Percentiles rank a stretch among this genome's conserved stretches.
phyloP scores from a whole-genome alignment of 2,797 vertebrate species.

The Sardinella longiceps region DNA sequence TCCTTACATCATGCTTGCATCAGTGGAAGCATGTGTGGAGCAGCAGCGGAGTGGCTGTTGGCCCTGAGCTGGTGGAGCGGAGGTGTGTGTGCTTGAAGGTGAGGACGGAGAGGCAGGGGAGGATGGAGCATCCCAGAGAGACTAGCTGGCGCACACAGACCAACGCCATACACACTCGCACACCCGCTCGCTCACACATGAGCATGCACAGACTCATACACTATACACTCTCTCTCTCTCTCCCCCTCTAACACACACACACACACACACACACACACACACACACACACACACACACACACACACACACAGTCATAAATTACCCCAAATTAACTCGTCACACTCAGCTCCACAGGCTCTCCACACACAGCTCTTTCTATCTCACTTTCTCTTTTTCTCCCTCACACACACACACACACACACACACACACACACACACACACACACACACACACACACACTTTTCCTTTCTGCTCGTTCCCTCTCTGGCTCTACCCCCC shows the following conservation, averaged over 20 bases:
- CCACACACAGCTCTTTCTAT: not conserved
- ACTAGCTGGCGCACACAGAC: constrained; percentile 66
- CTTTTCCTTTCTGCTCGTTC: constrained; percentile 57
- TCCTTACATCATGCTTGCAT: constrained; percentile 75
- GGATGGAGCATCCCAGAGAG: constrained; percentile 61
- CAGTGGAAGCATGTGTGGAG: constrained; percentile 60
- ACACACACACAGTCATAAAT: constrained; percentile 68
- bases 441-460: constrained; percentile 33
- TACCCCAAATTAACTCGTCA: constrained; percentile 76
- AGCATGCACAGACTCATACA: not conserved
- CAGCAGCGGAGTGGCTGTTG: constrained; percentile 16
- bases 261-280: not conserved
- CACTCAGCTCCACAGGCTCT: constrained; percentile 51
- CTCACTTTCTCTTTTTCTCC: not conserved
- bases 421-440: constrained; percentile 40
- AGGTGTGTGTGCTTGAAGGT: constrained; percentile 54
- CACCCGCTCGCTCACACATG: not conserved
- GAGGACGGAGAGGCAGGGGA: constrained; percentile 60
- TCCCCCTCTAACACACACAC: not conserved
- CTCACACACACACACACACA: not conserved
- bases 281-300: not conserved
- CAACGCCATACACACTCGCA: constrained; percentile 30
- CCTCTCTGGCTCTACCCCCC: constrained; percentile 21
- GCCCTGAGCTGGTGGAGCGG: not conserved
- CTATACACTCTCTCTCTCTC: not conserved